Conservation (phyloP, 2,888 invertebrate species). For the Gymnocheta viridis region DNA sequence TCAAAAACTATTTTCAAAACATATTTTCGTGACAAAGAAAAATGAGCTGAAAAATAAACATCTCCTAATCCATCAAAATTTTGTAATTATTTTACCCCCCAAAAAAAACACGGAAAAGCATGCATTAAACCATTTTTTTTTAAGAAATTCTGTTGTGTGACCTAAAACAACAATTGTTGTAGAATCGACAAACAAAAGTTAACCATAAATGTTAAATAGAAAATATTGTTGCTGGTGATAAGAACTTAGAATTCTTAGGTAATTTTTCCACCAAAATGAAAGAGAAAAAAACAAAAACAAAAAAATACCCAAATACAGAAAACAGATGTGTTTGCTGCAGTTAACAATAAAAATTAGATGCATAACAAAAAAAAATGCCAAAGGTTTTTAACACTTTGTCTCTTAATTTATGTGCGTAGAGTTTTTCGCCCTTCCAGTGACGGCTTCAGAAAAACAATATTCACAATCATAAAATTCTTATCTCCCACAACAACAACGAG, state of each 20-base stretch:
- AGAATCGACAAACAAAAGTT: not conserved
- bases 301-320: not conserved
- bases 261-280: not conserved
- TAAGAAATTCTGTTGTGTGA: slow-evolving; percentile 21
- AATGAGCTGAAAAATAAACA: slow-evolving; percentile 7
- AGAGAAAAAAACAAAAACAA: slow-evolving; percentile 4
- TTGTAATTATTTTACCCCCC: slow-evolving; percentile 44
- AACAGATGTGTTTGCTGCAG: slow-evolving; percentile 53
- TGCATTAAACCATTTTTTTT: slow-evolving; percentile 40
- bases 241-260: slow-evolving; percentile 3
- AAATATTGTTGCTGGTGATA: slow-evolving; percentile 25
- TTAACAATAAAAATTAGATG: not conserved
- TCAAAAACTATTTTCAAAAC: slow-evolving; percentile 31
- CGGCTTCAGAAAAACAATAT: not conserved
- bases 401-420: slow-evolving; percentile 19
- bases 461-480: slow-evolving; percentile 31
- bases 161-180: slow-evolving; percentile 51
- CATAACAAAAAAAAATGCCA: not conserved
- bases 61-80: slow-evolving; percentile 59
- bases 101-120: slow-evolving; percentile 15
- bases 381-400: slow-evolving; percentile 22
- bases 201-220: slow-evolving; percentile 17
- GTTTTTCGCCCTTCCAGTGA: not conserved
- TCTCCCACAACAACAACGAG: slow-evolving; percentile 11
- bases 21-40: slow-evolving; percentile 18